phyloP scores from a whole-genome alignment of 1,140 invertebrate genomes.

The Eupristina koningsbergeri region DNA sequence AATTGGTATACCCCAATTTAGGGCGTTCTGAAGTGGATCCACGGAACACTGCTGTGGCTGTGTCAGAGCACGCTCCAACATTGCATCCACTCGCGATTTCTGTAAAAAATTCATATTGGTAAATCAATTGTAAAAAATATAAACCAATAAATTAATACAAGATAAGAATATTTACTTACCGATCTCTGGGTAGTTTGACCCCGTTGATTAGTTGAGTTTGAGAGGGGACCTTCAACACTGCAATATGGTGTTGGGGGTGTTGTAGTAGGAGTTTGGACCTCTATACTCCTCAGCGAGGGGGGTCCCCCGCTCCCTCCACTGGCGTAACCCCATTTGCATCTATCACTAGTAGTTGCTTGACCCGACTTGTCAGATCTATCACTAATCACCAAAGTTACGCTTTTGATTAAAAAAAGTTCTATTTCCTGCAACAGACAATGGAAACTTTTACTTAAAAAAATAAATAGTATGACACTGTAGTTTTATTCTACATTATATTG shows the following conservation, averaged over 20 bases:
- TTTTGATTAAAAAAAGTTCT: conserved; percentile 76
- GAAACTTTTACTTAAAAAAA: not conserved
- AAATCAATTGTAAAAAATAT: not conserved
- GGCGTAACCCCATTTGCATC: conserved; percentile 68
- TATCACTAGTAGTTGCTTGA: conserved; percentile 56
- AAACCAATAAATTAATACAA: conserved; percentile 2
- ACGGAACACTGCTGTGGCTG: conserved; percentile 73
- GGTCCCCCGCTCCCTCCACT: conserved; percentile 69
- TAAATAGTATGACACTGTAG: not conserved
- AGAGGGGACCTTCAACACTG: conserved; percentile 69
- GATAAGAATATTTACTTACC: conserved; percentile 58
- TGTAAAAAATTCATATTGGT: conserved; percentile 52
- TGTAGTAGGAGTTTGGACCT: conserved; percentile 64
- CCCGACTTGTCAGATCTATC: conserved; percentile 71
- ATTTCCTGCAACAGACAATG: conserved; percentile 67
- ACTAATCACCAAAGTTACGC: conserved; percentile 75
- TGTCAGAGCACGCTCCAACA: conserved; percentile 78
- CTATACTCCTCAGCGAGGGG: conserved; percentile 69
- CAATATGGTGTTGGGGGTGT: conserved; percentile 70
- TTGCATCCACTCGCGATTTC: conserved; percentile 80
- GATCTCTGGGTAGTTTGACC: conserved; percentile 71
- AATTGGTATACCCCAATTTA: conserved; percentile 76
- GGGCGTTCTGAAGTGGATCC: conserved; percentile 75
- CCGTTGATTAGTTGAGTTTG: conserved; percentile 67
- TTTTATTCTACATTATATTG: not conserved